These are phyloP conservation scores for Coelopa frigida DNA, from an alignment of 1,140 invertebrate genomes.

Conservation along the genomic window DNA sequence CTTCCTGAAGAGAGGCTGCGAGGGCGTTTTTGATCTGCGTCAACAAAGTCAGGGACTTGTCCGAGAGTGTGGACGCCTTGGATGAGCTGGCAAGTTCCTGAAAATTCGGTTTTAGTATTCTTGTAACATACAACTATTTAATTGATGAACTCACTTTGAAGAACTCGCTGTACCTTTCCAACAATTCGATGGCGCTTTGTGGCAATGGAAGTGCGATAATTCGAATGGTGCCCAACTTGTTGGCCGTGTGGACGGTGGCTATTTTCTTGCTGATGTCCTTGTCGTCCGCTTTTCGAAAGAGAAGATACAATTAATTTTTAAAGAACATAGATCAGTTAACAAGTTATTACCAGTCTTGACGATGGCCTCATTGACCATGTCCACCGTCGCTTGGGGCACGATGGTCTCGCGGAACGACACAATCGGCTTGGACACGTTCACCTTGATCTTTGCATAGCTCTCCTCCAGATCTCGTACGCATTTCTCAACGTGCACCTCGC, in stretches of 20 bases:
- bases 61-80: constrained; percentile 26
- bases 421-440: constrained; percentile 90
- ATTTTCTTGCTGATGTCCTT: constrained; percentile 48
- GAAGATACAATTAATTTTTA: constrained; percentile 17
- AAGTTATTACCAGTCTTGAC: constrained; percentile 54
- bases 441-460: constrained; percentile 79
- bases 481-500: constrained; percentile 94
- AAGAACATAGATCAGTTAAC: constrained; percentile 41
- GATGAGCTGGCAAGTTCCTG: constrained; percentile 23
- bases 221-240: constrained; percentile 65
- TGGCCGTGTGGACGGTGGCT: constrained; percentile 60
- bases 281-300: constrained; percentile 45
- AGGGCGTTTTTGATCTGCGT: constrained; percentile 57
- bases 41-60: constrained; percentile 24
- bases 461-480: constrained; percentile 81
- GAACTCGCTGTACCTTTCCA: constrained; percentile 50
- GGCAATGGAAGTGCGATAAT: constrained; percentile 78
- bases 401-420: constrained; percentile 95
- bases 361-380: constrained; percentile 86
- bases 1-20: constrained; percentile 50
- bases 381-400: constrained; percentile 70
- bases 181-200: constrained; percentile 59
- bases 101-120: neutral
- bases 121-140: neutral
- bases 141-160: constrained; percentile 45